Evolutionary conservation across 2,113 vertebrate genomes (phyloP), one percentile per base, ranked within the genome.

Genomic region (Sinocyclocheilus rhinocerous): DNA sequence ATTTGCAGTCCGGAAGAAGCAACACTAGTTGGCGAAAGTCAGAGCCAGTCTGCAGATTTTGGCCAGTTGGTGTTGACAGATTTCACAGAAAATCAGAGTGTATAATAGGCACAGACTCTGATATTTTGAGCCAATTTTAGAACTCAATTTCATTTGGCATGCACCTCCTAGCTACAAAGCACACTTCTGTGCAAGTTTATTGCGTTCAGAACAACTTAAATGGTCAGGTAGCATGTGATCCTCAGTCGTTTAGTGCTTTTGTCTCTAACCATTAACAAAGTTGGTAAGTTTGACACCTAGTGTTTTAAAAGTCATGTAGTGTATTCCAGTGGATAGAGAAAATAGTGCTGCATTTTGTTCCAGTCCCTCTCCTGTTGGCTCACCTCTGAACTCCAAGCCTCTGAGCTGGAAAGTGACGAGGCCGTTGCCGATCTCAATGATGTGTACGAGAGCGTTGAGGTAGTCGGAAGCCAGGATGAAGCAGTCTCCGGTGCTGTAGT

Each of bases 381-480:
- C 65, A 97, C 97, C 97, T 91, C 97, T 95, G 89, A 97, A 97
- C 94, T 97, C 97, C 13, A 97, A 93, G 88, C 97, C 96, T n/a
- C 97, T 93, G 78, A 97, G 96, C 91, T 97, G 97, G 91, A 97
- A 97, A 88, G 97, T 97, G 93, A 97, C 93, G 0, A 97, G 94
- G 73, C 97, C 97, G 2, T 97, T 97, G 91, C 97, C 97, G 0
- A 97, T 96, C 94, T 97, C 97, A 0, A 97, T 96, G 90, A 97
- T 95, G 95, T 97, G 97, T 88, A 97, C 97, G 61, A 97, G 94
- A 57, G 97, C 97, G 1, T 97, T 97, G 95, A 98, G 96, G 95
- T 97, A 97, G 95, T 97, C 97, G 0, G 97, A 97, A 79, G 97
- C 97, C 67, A 97, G 94, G 92, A 97, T 96, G 77, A 97, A 97